A percentile compares a stretch with the other conserved stretches of the same genome.
phyloP scores from a whole-genome alignment of 1,140 invertebrate genomes.

The Sycophila sp. region DNA sequence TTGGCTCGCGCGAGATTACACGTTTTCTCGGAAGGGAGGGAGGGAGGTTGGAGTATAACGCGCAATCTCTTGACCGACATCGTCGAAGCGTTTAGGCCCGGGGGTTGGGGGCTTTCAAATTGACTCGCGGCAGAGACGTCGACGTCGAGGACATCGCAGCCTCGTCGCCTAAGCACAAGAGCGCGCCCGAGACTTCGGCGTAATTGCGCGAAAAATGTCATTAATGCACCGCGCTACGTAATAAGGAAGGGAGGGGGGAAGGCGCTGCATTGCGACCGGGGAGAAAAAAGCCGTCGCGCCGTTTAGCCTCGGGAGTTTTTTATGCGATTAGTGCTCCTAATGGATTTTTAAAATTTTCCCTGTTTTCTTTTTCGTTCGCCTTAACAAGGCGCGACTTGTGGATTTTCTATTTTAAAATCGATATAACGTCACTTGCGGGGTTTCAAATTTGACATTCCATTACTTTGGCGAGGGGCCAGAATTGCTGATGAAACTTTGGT shows the following conservation, averaged over 20 bases:
- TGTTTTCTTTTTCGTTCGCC: not conserved
- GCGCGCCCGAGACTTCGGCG: not conserved
- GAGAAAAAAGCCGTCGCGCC: not conserved
- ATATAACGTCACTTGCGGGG: not conserved
- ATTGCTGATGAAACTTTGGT: too few species aligned
- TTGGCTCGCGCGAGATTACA: not conserved
- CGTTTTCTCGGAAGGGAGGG: not conserved
- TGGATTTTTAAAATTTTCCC: not conserved
- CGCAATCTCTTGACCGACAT: slow-evolving; percentile 21
- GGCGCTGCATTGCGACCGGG: too few species aligned
- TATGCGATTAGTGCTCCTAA: not conserved
- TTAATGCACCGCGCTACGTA: too few species aligned
- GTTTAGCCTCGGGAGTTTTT: not conserved
- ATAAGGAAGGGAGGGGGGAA: too few species aligned
- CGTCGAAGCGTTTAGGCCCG: slow-evolving; percentile 14
- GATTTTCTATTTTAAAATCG: not conserved
- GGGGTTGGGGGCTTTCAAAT: slow-evolving; percentile 8
- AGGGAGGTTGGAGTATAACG: too few species aligned
- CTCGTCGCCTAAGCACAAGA: too few species aligned
- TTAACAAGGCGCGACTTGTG: not conserved
- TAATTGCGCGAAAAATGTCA: slow-evolving; percentile 15
- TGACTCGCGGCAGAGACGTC: not conserved
- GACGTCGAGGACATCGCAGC: too few species aligned
- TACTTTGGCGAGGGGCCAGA: not conserved
- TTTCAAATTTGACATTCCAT: slow-evolving; percentile 5